Percentiles rank a stretch among this genome's conserved stretches.
Evolutionary conservation across 2,888 invertebrate genomes (phyloP).

Genomic region (Hirtodrosophila trivittata): DNA sequence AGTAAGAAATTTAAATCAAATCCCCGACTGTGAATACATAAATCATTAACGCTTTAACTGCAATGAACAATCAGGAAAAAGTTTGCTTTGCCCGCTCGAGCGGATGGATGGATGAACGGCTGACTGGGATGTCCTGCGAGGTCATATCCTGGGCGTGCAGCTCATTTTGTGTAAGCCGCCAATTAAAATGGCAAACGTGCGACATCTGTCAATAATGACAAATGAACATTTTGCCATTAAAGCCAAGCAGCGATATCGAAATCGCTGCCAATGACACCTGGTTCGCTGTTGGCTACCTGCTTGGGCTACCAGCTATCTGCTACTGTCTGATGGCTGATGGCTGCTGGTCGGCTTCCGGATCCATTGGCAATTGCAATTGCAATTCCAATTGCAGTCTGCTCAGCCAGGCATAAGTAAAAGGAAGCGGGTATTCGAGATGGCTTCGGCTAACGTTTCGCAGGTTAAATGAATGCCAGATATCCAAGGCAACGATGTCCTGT

Average conservation of each 20-base stretch:
- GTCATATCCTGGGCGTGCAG: conserved; percentile 49
- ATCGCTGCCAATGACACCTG: conserved; percentile 35
- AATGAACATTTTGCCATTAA: conserved; percentile 73
- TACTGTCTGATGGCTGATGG: conserved; percentile 4
- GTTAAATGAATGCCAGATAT: conserved; percentile 31
- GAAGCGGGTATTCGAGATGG: not conserved
- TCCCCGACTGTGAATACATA: conserved; percentile 62
- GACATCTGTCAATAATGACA: conserved; percentile 79
- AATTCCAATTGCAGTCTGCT: conserved; percentile 25
- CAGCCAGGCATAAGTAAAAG: conserved; percentile 38
- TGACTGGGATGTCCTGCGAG: conserved; percentile 24
- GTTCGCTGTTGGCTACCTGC: conserved; percentile 3
- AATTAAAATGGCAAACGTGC: conserved; percentile 78
- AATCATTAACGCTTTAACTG: conserved; percentile 76
- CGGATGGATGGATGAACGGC: conserved; percentile 15
- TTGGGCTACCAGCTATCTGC: not conserved
- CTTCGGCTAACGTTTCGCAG: not conserved
- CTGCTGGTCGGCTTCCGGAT: not conserved
- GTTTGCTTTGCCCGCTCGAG: conserved; percentile 52
- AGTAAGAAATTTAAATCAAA: conserved; percentile 66
- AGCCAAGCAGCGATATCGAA: conserved; percentile 26
- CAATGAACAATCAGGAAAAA: conserved; percentile 62
- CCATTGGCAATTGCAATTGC: conserved; percentile 46
- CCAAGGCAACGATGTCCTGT: conserved; percentile 33
- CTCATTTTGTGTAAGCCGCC: conserved; percentile 76